Conservation (phyloP, 2,113 vertebrate species). For the Struthidea cinerea region DNA sequence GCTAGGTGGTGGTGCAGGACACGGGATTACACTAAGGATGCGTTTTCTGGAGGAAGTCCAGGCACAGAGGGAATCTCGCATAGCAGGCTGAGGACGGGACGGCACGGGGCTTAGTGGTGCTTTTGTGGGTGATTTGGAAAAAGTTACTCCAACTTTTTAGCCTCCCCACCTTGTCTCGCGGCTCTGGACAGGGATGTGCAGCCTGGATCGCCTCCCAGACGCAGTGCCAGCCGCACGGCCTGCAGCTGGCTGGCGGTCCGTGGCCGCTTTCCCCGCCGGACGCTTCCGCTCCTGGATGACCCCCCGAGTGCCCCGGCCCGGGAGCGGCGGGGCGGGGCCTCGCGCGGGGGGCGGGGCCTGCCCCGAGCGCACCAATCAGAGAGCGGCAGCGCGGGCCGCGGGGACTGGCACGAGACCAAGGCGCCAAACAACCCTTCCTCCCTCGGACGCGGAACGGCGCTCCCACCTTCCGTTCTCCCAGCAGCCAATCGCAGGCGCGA, state of each 20-base stretch:
- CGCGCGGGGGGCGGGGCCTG: fast-evolving
- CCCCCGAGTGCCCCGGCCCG: fast-evolving
- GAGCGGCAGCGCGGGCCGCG: background rate
- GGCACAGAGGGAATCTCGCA: fast-evolving
- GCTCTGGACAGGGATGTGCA: fast-evolving
- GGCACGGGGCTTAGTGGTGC: background rate
- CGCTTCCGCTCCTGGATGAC: fast-evolving
- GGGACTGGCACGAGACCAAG: background rate
- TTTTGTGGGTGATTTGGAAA: background rate
- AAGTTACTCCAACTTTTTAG: no score
- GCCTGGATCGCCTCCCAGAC: fast-evolving
- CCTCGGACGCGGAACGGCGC: background rate
- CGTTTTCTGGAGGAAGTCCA: fast-evolving
- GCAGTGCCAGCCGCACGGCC: background rate
- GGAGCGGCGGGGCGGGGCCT: background rate
- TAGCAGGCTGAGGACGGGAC: fast-evolving
- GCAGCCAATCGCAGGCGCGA: background rate
- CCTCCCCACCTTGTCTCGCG: fast-evolving
- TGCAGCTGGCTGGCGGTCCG: fast-evolving
- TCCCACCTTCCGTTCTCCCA: background rate
- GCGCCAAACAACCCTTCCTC: background rate
- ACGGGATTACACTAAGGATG: fast-evolving
- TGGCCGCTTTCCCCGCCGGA: fast-evolving
- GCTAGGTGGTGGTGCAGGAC: fast-evolving
- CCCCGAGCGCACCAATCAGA: background rate